Conservation (phyloP, 1,140 invertebrate genomes). For the Prorops nasuta region DNA sequence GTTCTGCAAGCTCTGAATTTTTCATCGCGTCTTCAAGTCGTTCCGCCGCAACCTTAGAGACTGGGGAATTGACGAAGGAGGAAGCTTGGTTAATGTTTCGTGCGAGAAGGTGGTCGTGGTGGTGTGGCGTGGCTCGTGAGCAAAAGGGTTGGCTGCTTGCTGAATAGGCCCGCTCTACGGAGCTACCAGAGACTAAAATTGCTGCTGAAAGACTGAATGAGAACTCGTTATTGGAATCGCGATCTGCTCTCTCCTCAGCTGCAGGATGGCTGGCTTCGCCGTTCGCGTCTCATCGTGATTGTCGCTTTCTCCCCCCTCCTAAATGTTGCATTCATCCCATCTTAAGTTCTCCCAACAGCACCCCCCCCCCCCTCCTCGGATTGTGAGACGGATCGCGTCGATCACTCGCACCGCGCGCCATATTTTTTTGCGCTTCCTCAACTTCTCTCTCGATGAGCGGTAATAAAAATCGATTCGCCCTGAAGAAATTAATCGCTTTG, state of each 20-base stretch:
- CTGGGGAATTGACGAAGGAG: constrained; percentile 8
- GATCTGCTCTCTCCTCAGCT: too few species aligned
- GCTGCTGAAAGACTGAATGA: constrained; percentile 34
- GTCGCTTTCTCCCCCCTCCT: neutral
- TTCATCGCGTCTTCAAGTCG: constrained; percentile 25
- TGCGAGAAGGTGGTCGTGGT: too few species aligned
- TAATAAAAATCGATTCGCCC: too few species aligned
- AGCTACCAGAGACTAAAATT: constrained; percentile 24
- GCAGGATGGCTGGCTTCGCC: too few species aligned
- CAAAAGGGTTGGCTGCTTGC: too few species aligned
- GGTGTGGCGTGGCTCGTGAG: too few species aligned
- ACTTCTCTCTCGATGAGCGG: too few species aligned
- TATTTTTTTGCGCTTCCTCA: too few species aligned
- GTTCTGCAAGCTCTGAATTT: constrained; percentile 24
- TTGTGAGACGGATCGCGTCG: too few species aligned
- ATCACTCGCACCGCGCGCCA: too few species aligned
- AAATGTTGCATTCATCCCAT: neutral
- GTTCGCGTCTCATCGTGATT: constrained; percentile 9
- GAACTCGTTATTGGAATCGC: constrained; percentile 41
- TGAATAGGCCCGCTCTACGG: constrained; percentile 35
- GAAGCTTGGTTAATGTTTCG: constrained; percentile 31
- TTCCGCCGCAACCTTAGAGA: constrained; percentile 16
- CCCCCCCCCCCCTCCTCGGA: neutral
- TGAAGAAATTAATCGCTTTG: too few species aligned
- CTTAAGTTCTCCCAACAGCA: neutral